These are phyloP conservation scores for Beris chalybata DNA, from an alignment of 2,888 invertebrate genomes.

Conservation along the genomic window DNA sequence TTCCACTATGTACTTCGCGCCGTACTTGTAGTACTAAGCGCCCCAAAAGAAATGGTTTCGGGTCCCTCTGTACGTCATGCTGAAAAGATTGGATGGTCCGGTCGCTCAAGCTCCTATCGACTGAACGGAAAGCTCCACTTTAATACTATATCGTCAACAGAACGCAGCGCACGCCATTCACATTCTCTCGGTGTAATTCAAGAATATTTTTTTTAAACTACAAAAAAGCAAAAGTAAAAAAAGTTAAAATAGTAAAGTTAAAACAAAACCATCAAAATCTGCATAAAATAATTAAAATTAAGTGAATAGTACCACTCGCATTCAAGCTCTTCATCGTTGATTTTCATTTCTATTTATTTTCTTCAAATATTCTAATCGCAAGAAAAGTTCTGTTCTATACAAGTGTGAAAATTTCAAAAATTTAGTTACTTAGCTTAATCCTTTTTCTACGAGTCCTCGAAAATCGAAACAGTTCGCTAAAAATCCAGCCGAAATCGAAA, in stretches of 20 bases:
- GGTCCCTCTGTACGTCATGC: too few relatives aligned
- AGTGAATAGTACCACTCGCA: too few relatives aligned
- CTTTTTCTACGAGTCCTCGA: constrained; percentile 23
- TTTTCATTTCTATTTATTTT: neutral
- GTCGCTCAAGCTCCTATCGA: constrained; percentile 21
- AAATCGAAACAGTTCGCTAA: constrained; percentile 15
- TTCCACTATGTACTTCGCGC: constrained; percentile 16
- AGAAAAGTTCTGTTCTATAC: too few relatives aligned
- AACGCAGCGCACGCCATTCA: constrained; percentile 44
- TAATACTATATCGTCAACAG: constrained; percentile 45
- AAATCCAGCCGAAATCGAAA: neutral
- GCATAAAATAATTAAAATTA: neutral
- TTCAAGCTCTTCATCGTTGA: neutral
- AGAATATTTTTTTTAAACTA: constrained; percentile 23
- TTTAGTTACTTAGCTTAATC: neutral
- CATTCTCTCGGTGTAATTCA: constrained; percentile 42
- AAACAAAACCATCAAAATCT: neutral
- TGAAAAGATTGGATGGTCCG: too few relatives aligned
- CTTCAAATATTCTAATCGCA: too few relatives aligned
- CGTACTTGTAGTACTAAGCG: too few relatives aligned
- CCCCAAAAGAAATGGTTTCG: too few relatives aligned
- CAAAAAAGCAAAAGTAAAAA: constrained; percentile 21
- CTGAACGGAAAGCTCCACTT: constrained; percentile 30
- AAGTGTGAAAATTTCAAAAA: too few relatives aligned
- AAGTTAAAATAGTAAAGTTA: constrained; percentile 9